These are phyloP conservation scores for Elanus axillaris DNA, from an alignment of 2,113 vertebrate genomes.

Conservation along the genomic window DNA sequence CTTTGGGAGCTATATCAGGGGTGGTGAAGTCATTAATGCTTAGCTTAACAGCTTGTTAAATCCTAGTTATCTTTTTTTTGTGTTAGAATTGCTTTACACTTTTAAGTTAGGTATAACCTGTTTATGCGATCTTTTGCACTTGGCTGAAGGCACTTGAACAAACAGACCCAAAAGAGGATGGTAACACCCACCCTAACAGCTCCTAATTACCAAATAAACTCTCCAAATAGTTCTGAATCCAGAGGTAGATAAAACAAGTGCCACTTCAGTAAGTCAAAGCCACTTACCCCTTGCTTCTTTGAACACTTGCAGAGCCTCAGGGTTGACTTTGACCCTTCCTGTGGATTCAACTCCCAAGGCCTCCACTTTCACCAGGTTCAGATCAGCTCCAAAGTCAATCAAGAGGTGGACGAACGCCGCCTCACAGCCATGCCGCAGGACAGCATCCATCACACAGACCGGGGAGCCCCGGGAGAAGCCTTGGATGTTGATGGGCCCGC, in stretches of 20 bases:
- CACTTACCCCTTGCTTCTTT: slow-evolving; percentile 85
- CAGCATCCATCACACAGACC: slow-evolving; percentile 87
- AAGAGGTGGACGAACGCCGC: slow-evolving; percentile 82
- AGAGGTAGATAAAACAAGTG: neutral
- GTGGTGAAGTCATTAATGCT: neutral
- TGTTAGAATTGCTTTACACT: neutral
- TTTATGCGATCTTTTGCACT: neutral
- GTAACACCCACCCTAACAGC: neutral
- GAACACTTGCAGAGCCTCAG: slow-evolving; percentile 81
- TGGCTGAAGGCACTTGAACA: neutral
- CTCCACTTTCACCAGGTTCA: slow-evolving; percentile 82
- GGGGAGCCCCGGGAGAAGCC: slow-evolving; percentile 83
- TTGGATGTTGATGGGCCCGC: slow-evolving; percentile 80
- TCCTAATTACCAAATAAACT: neutral
- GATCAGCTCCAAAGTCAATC: slow-evolving; percentile 87
- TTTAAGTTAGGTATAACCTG: neutral
- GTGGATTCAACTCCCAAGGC: slow-evolving; percentile 69
- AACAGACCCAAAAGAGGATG: neutral
- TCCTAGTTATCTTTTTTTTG: neutral
- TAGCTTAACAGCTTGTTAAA: neutral
- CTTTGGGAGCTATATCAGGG: neutral
- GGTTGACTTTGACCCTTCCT: slow-evolving; percentile 81
- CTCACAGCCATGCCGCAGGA: slow-evolving; percentile 87
- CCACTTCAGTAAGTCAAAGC: neutral
- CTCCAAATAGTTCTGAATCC: neutral